These are phyloP conservation scores for Ceratosolen solmsi DNA, from an alignment of 1,140 invertebrate genomes.

Conservation along the genomic window DNA sequence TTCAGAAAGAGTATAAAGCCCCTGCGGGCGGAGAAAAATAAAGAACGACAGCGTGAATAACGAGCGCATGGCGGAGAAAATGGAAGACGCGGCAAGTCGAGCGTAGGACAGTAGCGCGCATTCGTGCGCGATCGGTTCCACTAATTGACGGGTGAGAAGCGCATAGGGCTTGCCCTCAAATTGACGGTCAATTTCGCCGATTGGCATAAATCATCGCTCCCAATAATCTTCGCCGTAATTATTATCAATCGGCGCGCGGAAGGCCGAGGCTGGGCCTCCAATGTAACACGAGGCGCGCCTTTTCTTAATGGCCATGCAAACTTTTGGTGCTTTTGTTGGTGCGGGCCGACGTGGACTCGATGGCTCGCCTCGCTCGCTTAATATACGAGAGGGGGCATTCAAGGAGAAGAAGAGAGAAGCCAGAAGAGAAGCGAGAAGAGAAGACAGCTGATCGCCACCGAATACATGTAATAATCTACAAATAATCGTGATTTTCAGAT, in stretches of 20 bases:
- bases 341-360: no score
- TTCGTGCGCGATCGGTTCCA: slow-evolving; percentile 8
- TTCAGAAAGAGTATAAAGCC: not conserved
- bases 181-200: slow-evolving; percentile 44
- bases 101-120: slow-evolving; percentile 25
- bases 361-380: no score
- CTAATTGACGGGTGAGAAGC: slow-evolving; percentile 24
- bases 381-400: no score
- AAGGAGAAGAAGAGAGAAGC: no score
- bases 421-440: no score
- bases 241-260: slow-evolving; percentile 27
- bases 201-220: slow-evolving; percentile 39
- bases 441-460: no score
- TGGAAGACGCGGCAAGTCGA: not conserved
- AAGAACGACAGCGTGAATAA: not conserved
- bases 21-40: not conserved
- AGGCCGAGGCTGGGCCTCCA: not conserved
- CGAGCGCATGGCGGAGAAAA: not conserved
- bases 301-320: not conserved
- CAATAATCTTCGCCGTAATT: slow-evolving; percentile 38
- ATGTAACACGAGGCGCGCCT: not conserved
- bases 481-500: no score
- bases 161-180: not conserved
- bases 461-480: no score
- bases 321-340: not conserved